Base-by-base conservation (phyloP, 2,797 vertebrate species). In the Neoniphon sammara region DNA sequence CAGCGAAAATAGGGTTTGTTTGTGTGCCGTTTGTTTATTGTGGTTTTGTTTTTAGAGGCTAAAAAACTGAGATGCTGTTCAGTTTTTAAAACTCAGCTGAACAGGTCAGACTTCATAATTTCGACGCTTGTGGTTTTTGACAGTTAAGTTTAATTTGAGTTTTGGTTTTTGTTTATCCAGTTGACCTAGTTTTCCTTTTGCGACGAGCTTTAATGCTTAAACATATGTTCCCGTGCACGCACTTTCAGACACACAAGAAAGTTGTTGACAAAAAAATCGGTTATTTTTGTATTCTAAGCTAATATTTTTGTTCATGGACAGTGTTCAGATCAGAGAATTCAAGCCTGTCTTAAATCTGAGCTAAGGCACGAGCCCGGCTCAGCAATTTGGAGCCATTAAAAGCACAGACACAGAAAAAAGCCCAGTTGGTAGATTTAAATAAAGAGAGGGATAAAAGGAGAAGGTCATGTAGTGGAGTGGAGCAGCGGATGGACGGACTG, bases 21-120 rank as follows among this genome's bases (percentile, higher is more conserved):
- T 5, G 18, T 9, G 7, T 20, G 59, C 1, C 20, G 30, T 6
- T 5, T 23, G 21, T 5, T 60, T 42, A 23, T 1, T 27, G 9
- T 78, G 31, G 4, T 1, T 54, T 7, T 27, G 42, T 15, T 60
- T 39, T 10, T 66, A 27, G 12, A 60, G 21, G 44, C 14, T 50
- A 70, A 4, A 8, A 60, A 5, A 62, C 18, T 11, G 25, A 69
- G 2, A 18, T 46, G 12, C 0, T 18, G 34, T 61, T 55, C 11
- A 50, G 15, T 0, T 69, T 42, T 27, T 27, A 20, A 78, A 47
- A 27, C 6, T 15, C 5, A 57, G 7, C 31, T 67, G 34, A 63
- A 52, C 76, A 54, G 10, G 56, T 78, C 44, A 58, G 61, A 66
- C 30, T 70, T 44, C 21, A 65, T 74, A 11, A 52, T 46, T 53